A percentile compares a stretch with the other conserved stretches of the same genome.
Conservation (phyloP, 2,797 vertebrate species). For the Poeciliopsis paucimaculata region DNA sequence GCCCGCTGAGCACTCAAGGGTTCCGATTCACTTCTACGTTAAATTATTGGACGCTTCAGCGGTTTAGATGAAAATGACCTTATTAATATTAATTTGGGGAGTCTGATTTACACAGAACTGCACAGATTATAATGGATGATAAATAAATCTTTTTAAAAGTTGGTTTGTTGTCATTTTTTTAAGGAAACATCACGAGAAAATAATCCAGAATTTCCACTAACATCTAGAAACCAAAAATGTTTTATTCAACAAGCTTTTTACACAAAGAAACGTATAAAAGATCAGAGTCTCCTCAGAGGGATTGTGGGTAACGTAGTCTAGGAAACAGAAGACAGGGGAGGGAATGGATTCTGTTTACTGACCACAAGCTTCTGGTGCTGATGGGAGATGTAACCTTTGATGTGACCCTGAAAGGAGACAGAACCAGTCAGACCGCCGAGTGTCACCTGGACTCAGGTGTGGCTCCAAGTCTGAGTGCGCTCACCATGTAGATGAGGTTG, state of each 20-base stretch:
- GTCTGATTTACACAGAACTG: background rate
- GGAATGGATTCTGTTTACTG: conserved; percentile 98
- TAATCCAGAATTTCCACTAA: background rate
- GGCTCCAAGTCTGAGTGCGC: background rate
- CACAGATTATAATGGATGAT: background rate
- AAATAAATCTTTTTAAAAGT: background rate
- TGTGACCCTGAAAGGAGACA: conserved; percentile 87
- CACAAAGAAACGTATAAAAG: conserved; percentile 19
- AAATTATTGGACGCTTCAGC: background rate
- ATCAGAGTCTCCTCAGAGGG: background rate
- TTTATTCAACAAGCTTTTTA: conserved; percentile 54
- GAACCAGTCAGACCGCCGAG: background rate
- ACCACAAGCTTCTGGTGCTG: conserved; percentile 99
- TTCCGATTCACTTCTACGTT: background rate
- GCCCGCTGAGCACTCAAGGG: background rate
- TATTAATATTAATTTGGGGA: background rate
- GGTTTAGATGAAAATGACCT: background rate
- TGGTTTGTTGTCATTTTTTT: background rate
- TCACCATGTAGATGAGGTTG: conserved; percentile 96
- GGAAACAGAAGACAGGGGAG: conserved; percentile 88
- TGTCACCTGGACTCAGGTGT: background rate
- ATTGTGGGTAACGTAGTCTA: conserved; percentile 61
- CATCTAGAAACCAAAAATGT: conserved; percentile 29
- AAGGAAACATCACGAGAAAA: background rate
- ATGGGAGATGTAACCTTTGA: conserved; percentile 98